These are phyloP conservation scores for Xestia rhomboidea DNA, from an alignment of 2,888 invertebrate species.

Conservation along the genomic window DNA sequence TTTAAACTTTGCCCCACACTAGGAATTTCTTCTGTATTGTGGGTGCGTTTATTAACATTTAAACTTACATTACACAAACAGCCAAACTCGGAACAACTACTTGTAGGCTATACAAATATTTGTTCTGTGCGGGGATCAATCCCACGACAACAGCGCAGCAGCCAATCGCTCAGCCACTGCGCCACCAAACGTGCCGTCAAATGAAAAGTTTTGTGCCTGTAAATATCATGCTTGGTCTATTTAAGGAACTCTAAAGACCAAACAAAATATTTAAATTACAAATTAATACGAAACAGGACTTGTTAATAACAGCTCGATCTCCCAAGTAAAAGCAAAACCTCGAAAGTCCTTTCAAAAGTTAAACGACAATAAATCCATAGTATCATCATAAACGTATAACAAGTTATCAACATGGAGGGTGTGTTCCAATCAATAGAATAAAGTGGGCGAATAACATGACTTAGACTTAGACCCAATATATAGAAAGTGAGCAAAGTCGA, in stretches of 20 bases:
- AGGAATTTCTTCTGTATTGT: too few species aligned
- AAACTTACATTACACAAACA: too few species aligned
- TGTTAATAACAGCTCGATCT: background rate
- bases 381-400: too few species aligned
- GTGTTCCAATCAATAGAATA: background rate
- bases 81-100: too few species aligned
- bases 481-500: slow-evolving; percentile 3
- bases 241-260: background rate
- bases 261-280: background rate
- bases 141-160: too few species aligned
- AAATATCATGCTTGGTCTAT: background rate
- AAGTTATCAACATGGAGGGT: background rate
- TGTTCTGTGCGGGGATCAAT: too few species aligned
- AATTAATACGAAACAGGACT: background rate
- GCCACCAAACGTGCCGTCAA: too few species aligned
- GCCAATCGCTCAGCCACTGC: too few species aligned
- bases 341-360: background rate
- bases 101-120: too few species aligned
- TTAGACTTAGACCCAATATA: background rate
- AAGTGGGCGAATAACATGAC: background rate
- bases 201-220: background rate
- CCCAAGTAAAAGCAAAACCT: background rate
- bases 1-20: too few species aligned
- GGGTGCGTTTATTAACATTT: too few species aligned
- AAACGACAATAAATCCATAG: background rate